Evolutionary conservation across 2,113 vertebrate genomes (phyloP).

Genomic region (Cyprinus carpio): DNA sequence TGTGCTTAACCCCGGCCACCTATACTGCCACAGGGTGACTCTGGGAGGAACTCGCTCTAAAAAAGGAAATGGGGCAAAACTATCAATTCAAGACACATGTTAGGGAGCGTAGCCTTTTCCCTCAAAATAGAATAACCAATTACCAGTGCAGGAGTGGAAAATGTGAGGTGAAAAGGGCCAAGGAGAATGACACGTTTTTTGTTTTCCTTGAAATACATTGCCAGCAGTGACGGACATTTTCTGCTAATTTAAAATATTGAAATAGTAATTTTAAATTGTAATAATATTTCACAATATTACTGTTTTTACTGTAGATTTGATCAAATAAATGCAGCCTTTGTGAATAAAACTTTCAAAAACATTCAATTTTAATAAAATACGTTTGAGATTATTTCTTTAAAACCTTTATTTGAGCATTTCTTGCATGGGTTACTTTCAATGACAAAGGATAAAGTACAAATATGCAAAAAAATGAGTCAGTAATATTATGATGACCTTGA

Average conservation of each 20-base stretch:
- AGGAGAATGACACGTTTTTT: not conserved
- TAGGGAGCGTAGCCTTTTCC: slow-evolving; percentile 12
- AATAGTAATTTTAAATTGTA: not conserved
- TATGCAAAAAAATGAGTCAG: not conserved
- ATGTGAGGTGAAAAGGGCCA: slow-evolving; percentile 24
- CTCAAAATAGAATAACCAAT: slow-evolving; percentile 32
- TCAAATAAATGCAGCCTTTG: not conserved
- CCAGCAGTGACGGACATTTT: not conserved
- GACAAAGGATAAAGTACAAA: not conserved
- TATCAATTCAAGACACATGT: slow-evolving; percentile 40
- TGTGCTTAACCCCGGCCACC: slow-evolving; percentile 37
- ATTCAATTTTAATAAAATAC: not conserved
- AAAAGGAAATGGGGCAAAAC: slow-evolving; percentile 31
- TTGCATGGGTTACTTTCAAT: not conserved
- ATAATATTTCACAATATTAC: not conserved
- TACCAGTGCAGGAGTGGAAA: slow-evolving; percentile 16
- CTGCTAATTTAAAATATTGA: not conserved
- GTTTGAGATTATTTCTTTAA: not conserved
- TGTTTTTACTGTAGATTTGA: not conserved
- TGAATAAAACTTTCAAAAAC: not conserved
- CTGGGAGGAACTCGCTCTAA: not conserved
- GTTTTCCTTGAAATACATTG: slow-evolving; percentile 1
- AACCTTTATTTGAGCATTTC: not conserved
- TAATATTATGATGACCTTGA: not conserved
- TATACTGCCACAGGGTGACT: slow-evolving; percentile 33